Evolutionary conservation across 2,113 vertebrate species (phyloP).

Genomic region (Semicossyphus pulcher): DNA sequence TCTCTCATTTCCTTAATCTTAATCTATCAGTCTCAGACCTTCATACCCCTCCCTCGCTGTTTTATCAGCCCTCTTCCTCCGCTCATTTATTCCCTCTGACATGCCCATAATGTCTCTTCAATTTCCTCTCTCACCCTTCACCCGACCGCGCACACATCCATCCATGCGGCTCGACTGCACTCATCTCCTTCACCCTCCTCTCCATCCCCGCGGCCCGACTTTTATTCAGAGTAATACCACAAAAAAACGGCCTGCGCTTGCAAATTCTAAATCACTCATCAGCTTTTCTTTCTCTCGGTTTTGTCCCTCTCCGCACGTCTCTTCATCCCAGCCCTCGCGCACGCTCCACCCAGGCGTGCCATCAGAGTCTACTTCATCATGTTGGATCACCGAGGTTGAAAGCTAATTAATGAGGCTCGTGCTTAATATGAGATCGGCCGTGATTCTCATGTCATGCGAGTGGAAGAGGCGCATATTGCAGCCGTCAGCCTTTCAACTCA

Average conservation of each 20-base stretch:
- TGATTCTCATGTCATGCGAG: constrained; percentile 55
- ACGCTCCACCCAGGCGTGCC: constrained; percentile 44
- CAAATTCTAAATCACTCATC: constrained; percentile 5
- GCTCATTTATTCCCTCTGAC: constrained; percentile 50
- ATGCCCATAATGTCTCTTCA: constrained; percentile 38
- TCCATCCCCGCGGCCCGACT: not conserved
- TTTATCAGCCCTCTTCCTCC: constrained; percentile 37
- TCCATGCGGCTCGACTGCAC: constrained; percentile 23
- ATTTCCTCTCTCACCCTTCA: constrained; percentile 63
- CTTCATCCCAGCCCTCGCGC: not conserved
- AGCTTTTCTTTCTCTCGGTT: not conserved
- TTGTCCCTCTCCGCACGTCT: not conserved
- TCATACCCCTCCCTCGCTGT: not conserved
- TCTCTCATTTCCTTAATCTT: not conserved
- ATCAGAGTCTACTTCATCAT: constrained; percentile 52
- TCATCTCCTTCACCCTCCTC: constrained; percentile 30
- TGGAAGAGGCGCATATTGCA: constrained; percentile 27
- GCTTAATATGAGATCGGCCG: constrained; percentile 42
- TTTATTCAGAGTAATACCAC: not conserved
- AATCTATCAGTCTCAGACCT: constrained; percentile 40
- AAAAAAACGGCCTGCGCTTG: constrained; percentile 6
- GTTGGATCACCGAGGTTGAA: constrained; percentile 57
- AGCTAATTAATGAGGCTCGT: constrained; percentile 68
- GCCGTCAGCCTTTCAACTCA: constrained; percentile 14
- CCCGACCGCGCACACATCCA: constrained; percentile 46